Conservation (phyloP, 2,113 vertebrate species). For the Cephalopholis sonnerati region DNA sequence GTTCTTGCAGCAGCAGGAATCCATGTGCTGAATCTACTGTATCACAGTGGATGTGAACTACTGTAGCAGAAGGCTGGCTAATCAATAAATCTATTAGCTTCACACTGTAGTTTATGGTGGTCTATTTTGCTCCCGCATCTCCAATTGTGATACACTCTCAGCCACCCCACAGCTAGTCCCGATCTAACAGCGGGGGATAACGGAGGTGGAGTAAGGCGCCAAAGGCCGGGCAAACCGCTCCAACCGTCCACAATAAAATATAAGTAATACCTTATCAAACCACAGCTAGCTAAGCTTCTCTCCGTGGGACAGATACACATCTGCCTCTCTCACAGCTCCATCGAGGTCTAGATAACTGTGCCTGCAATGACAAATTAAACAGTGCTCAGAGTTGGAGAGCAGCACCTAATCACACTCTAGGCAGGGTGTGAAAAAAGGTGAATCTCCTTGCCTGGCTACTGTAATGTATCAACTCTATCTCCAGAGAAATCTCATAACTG, state of each 20-base stretch:
- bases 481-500: constrained; percentile 53
- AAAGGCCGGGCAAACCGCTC: constrained; percentile 28
- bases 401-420: constrained; percentile 50
- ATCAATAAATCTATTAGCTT: constrained; percentile 80
- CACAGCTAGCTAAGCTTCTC: not conserved
- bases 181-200: constrained; percentile 2
- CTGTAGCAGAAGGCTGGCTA: constrained; percentile 31
- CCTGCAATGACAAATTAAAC: constrained; percentile 71
- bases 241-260: constrained; percentile 30
- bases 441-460: constrained; percentile 20
- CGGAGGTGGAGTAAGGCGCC: not conserved
- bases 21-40: constrained; percentile 54
- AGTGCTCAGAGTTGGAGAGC: constrained; percentile 56
- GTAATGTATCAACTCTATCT: constrained; percentile 54
- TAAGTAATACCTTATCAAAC: constrained; percentile 51
- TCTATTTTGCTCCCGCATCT: constrained; percentile 49
- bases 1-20: constrained; percentile 47
- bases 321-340: constrained; percentile 20
- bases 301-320: constrained; percentile 46
- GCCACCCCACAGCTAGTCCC: not conserved
- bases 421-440: constrained; percentile 33
- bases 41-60: constrained; percentile 54
- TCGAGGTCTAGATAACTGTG: constrained; percentile 33
- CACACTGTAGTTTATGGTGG: constrained; percentile 68
- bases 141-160: constrained; percentile 44